A percentile compares a stretch with the other conserved stretches of the same genome.
Conservation (phyloP, 2,797 vertebrate species). For the Eurystomus glaucurus region DNA sequence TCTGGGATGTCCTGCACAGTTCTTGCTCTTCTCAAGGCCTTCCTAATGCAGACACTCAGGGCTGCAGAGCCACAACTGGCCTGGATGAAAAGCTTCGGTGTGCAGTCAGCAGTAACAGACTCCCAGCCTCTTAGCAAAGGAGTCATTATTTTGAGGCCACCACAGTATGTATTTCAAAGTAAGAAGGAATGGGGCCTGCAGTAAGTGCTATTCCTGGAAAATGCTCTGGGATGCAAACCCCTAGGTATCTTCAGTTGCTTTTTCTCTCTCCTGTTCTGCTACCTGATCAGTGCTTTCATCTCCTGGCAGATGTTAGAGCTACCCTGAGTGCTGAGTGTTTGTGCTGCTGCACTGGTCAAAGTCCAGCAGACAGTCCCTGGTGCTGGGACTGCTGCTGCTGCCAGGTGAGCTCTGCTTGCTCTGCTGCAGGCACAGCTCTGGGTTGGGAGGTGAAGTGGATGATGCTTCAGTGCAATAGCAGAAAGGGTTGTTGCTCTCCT, state of each 20-base stretch:
- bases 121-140: no score
- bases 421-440: background rate
- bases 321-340: background rate
- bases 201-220: background rate
- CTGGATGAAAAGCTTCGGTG: background rate
- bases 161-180: background rate
- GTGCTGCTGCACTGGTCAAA: background rate
- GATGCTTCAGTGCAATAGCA: background rate
- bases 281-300: background rate
- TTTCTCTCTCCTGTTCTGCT: background rate
- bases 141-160: rapidly evolving
- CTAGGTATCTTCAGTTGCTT: background rate
- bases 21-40: background rate
- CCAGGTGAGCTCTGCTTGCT: background rate
- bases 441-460: background rate
- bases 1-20: background rate
- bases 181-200: background rate
- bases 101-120: background rate
- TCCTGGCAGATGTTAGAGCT: background rate
- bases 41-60: rapidly evolving
- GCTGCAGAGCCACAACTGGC: background rate
- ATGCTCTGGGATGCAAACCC: background rate
- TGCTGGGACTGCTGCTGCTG: background rate
- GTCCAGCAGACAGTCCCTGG: background rate
- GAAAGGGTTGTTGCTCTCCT: background rate